Conservation (phyloP, 2,888 invertebrate genomes). For the Scotopteryx bipunctaria region DNA sequence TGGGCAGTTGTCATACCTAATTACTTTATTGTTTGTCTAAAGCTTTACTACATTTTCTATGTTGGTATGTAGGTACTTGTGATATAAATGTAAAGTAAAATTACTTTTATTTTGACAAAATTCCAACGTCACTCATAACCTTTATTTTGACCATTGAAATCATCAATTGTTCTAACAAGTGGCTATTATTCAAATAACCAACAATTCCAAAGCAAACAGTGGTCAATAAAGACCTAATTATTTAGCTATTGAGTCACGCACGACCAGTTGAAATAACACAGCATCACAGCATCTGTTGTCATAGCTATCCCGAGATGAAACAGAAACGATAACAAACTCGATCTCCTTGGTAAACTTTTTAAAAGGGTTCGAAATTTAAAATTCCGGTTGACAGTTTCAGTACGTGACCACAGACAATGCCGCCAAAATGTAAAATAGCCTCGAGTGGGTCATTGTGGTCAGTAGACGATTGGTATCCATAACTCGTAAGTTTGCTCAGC, state of each 20-base stretch:
- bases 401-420: constrained; percentile 78
- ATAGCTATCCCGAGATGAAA: constrained; percentile 50
- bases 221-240: constrained; percentile 51
- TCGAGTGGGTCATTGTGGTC: constrained; percentile 29
- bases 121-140: no score
- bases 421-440: constrained; percentile 45
- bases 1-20: no score
- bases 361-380: constrained; percentile 25
- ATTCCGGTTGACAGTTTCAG: constrained; percentile 47
- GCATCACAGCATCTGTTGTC: constrained; percentile 66
- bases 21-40: no score
- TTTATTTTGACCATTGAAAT: no score
- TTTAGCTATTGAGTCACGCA: constrained; percentile 60
- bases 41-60: no score
- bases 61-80: no score
- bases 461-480: constrained; percentile 53
- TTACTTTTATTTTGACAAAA: no score
- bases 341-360: constrained; percentile 21
- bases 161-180: constrained; percentile 4
- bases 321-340: constrained; percentile 37
- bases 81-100: no score
- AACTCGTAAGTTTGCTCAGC: constrained; percentile 56
- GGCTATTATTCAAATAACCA: constrained; percentile 5
- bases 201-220: constrained; percentile 22
- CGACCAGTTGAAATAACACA: constrained; percentile 80